A percentile compares a stretch with the other conserved stretches of the same genome.
Conservation (phyloP, 2,888 invertebrate genomes). For the Monochamus alternatus region DNA sequence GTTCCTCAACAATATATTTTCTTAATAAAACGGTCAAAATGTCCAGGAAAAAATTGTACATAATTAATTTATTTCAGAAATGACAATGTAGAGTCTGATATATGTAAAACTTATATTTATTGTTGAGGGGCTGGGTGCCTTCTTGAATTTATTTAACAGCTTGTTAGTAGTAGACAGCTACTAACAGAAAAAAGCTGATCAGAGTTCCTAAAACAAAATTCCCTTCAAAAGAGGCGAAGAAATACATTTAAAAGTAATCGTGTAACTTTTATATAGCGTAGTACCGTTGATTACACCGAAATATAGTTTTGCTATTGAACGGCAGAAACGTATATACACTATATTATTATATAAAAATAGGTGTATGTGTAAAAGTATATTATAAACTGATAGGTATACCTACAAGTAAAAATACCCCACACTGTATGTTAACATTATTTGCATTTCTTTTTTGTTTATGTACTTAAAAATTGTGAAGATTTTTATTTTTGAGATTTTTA, state of each 20-base stretch:
- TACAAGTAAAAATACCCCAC: constrained; percentile 41
- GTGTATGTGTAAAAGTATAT: constrained; percentile 68
- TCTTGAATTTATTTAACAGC: constrained; percentile 58
- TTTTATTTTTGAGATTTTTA: constrained; percentile 55
- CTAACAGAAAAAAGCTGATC: constrained; percentile 62
- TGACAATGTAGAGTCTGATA: constrained; percentile 49
- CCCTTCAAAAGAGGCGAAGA: constrained; percentile 66
- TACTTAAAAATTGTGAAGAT: constrained; percentile 57
- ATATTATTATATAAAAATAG: constrained; percentile 67
- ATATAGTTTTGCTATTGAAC: constrained; percentile 69
- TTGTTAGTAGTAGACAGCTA: constrained; percentile 42
- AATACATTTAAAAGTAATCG: constrained; percentile 64
- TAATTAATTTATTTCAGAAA: constrained; percentile 30
- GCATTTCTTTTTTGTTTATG: constrained; percentile 62
- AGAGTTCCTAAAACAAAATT: constrained; percentile 71
- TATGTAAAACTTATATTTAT: constrained; percentile 60
- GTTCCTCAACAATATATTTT: constrained; percentile 69
- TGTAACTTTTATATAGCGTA: constrained; percentile 70
- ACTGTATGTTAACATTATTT: constrained; percentile 59
- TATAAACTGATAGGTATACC: constrained; percentile 52
- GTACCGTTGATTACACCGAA: constrained; percentile 68
- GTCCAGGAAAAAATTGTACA: constrained; percentile 37
- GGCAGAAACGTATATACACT: constrained; percentile 69
- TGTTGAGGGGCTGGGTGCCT: constrained; percentile 73
- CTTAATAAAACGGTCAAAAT: constrained; percentile 44